A percentile compares a stretch with the other conserved stretches of the same genome.
Conservation (phyloP, 2,888 invertebrate species). For the Mylabris sibirica region DNA sequence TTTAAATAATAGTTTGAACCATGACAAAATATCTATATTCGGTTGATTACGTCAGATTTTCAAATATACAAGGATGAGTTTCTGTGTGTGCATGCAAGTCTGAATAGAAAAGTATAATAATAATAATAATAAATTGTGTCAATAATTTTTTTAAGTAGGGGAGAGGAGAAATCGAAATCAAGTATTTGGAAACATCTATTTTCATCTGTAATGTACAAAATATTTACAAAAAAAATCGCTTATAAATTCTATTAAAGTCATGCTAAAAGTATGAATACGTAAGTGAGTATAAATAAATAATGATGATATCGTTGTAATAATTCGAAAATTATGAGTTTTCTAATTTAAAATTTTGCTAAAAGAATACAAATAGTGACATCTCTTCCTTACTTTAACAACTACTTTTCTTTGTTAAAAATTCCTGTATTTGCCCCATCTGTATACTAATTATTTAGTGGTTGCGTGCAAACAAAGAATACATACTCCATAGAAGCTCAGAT, state of each 20-base stretch:
- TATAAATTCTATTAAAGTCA: background rate
- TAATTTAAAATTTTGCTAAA: background rate
- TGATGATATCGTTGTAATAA: background rate
- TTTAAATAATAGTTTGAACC: constrained; percentile 30
- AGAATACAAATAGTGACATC: background rate
- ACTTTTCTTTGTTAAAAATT: background rate
- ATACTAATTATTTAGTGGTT: too few relatives aligned
- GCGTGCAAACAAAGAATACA: too few relatives aligned
- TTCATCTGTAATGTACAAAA: constrained; percentile 1
- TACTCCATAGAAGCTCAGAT: too few relatives aligned
- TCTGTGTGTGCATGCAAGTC: background rate
- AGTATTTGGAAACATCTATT: background rate
- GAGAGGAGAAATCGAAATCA: background rate
- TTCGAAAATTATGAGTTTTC: background rate
- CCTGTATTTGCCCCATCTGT: background rate
- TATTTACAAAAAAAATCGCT: background rate
- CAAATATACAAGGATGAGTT: constrained; percentile 26
- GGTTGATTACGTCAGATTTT: constrained; percentile 47
- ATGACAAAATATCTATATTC: constrained; percentile 50
- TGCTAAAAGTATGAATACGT: background rate
- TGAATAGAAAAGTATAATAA: constrained; percentile 13
- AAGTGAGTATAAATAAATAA: constrained; percentile 4
- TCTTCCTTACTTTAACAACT: background rate
- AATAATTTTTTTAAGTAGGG: background rate
- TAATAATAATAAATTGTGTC: constrained; percentile 6